Percentiles rank a stretch among this genome's conserved stretches.
Evolutionary conservation across 2,113 vertebrate species (phyloP).

Genomic region (Pardalotus punctatus): DNA sequence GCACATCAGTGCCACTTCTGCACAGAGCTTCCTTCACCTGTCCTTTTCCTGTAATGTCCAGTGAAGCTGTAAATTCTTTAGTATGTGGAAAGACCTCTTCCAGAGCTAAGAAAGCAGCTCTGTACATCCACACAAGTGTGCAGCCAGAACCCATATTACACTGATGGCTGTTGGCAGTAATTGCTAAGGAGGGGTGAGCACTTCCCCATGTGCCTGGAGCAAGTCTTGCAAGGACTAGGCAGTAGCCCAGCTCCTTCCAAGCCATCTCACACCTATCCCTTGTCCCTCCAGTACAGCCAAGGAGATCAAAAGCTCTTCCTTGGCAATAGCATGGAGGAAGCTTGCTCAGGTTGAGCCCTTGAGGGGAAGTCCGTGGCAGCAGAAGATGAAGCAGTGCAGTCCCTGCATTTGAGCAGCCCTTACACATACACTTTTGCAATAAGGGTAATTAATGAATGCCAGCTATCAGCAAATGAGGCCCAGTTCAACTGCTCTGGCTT

Average conservation of each 20-base stretch:
- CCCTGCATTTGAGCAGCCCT: not conserved
- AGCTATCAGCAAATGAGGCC: not conserved
- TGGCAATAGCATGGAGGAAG: not conserved
- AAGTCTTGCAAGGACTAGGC: not conserved
- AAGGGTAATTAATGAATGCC: not conserved
- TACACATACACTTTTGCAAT: not conserved
- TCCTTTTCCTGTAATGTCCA: not conserved
- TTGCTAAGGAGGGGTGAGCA: not conserved
- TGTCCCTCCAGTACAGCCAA: not conserved
- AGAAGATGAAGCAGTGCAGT: not conserved
- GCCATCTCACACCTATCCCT: not conserved
- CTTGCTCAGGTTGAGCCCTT: not conserved
- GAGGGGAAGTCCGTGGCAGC: not conserved
- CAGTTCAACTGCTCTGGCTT: not conserved
- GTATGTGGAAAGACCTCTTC: not conserved
- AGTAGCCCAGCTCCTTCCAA: not conserved
- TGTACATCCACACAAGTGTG: not conserved
- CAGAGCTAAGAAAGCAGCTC: not conserved
- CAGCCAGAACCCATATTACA: not conserved
- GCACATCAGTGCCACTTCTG: not conserved
- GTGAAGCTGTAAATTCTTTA: not conserved
- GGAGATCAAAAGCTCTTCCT: not conserved
- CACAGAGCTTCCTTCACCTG: rapidly evolving
- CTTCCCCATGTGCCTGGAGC: not conserved
- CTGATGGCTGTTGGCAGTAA: not conserved